Evolutionary conservation across 2,113 vertebrate species (phyloP).

Genomic region (Lophius piscatorius): DNA sequence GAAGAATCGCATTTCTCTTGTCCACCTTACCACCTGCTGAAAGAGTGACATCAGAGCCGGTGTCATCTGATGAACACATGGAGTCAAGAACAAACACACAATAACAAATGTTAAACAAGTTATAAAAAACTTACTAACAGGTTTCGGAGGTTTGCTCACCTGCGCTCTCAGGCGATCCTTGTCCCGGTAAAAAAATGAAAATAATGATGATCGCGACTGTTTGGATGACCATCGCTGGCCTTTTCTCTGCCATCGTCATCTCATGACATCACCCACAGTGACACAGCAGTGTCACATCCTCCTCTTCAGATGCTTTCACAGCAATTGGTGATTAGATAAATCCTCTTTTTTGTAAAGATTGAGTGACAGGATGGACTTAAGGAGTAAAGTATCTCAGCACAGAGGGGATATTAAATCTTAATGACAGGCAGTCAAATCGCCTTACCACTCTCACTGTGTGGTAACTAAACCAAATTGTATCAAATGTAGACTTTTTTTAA

Average conservation of each 20-base stretch:
- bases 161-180: conserved; percentile 49
- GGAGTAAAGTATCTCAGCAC: conserved; percentile 68
- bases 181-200: conserved; percentile 66
- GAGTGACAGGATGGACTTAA: conserved; percentile 20
- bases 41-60: conserved; percentile 13
- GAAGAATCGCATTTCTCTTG: conserved; percentile 65
- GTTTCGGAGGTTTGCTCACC: conserved; percentile 62
- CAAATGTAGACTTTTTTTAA: no score
- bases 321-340: conserved; percentile 11
- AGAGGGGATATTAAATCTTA: conserved; percentile 76
- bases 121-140: background rate
- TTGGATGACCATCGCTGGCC: conserved; percentile 64
- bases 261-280: conserved; percentile 46
- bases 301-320: conserved; percentile 17
- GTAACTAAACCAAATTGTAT: conserved; percentile 29
- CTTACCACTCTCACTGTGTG: conserved; percentile 60
- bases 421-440: conserved; percentile 68
- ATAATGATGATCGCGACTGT: conserved; percentile 59
- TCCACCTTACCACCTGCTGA: conserved; percentile 56
- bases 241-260: conserved; percentile 64
- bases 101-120: background rate
- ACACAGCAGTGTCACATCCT: conserved; percentile 57
- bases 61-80: background rate
- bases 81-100: background rate
- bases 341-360: conserved; percentile 1